Conservation (phyloP, 2,888 invertebrate genomes). For the Rosalia funebris region DNA sequence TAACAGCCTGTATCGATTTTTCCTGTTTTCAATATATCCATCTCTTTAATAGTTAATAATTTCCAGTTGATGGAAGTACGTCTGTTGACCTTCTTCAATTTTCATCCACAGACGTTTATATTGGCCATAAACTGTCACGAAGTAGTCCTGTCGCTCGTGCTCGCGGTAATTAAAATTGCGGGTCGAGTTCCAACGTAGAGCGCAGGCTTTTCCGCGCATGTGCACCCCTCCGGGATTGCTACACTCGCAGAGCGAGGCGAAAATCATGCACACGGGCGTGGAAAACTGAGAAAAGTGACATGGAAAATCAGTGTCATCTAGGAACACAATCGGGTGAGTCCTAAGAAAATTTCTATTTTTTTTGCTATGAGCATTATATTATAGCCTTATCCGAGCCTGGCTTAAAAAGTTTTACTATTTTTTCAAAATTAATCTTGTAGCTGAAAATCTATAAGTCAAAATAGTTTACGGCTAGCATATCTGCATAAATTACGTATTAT, state of each 20-base stretch:
- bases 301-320: constrained; percentile 12
- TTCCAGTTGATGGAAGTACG: too few species aligned
- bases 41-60: too few species aligned
- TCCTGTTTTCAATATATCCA: too few species aligned
- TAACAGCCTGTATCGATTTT: too few species aligned
- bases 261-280: constrained; percentile 24
- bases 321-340: constrained; percentile 14
- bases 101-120: background rate
- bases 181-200: too few species aligned
- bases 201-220: constrained; percentile 18
- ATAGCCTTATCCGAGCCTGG: background rate
- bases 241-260: constrained; percentile 10
- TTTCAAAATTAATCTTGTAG: too few species aligned
- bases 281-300: constrained; percentile 23
- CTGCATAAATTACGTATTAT: too few species aligned
- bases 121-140: background rate
- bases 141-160: background rate
- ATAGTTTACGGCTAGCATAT: too few species aligned
- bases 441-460: too few species aligned
- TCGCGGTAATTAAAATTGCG: constrained; percentile 1
- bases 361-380: background rate
- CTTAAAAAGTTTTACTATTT: too few species aligned
- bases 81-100: too few species aligned
- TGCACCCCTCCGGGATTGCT: background rate
- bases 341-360: too few species aligned